These are phyloP conservation scores for Plestiodon gilberti DNA, from an alignment of 2,113 vertebrate species.

Conservation along the genomic window DNA sequence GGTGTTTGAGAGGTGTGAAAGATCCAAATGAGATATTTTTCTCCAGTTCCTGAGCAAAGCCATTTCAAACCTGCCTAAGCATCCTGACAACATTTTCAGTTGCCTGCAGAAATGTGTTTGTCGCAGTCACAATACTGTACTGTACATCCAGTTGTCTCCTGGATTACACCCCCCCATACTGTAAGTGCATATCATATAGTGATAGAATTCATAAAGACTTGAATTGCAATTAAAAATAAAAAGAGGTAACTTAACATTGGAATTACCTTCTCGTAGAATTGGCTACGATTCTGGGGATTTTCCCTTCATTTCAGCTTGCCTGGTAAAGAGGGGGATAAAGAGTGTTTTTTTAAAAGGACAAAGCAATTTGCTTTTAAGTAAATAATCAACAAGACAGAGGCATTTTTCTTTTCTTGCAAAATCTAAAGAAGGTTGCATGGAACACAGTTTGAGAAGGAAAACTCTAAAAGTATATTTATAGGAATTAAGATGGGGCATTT, in stretches of 20 bases:
- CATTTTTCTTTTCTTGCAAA: background rate
- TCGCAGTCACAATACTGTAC: too few species aligned
- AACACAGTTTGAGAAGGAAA: background rate
- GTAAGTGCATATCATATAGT: background rate
- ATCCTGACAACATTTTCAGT: too few species aligned
- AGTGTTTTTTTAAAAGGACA: too few species aligned
- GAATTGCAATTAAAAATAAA: background rate
- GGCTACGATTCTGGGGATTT: background rate
- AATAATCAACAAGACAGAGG: background rate
- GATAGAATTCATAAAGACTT: background rate
- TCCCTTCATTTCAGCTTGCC: background rate
- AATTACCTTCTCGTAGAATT: background rate
- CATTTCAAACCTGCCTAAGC: background rate
- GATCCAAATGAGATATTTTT: too few species aligned
- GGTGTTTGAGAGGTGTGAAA: too few species aligned
- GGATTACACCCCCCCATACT: background rate
- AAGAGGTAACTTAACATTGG: background rate
- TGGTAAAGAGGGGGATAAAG: background rate
- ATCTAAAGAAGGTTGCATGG: background rate
- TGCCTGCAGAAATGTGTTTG: too few species aligned
- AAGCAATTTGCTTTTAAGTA: background rate
- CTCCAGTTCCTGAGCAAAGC: background rate
- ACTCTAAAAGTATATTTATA: background rate
- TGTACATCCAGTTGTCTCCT: background rate
- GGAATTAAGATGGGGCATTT: background rate